Evolutionary conservation across 2,888 invertebrate genomes (phyloP), one percentile per base, ranked within the genome.

Genomic region (Scelioninae gen. 1): DNA sequence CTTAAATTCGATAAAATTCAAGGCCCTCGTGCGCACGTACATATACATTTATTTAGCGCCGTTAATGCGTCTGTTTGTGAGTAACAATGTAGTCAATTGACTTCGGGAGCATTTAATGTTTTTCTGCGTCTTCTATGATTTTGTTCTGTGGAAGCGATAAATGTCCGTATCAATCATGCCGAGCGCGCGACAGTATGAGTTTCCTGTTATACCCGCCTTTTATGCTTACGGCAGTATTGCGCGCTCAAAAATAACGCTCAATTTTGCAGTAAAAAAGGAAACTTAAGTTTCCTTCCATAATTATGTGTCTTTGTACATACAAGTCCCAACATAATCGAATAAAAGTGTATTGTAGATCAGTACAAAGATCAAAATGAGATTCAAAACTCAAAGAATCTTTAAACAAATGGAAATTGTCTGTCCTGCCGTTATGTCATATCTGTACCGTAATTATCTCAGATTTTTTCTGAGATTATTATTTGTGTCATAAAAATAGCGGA

Each of bases 121-220:
- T 69, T 75, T 69, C 53, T 62, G 32, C 74, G 51, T 60, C 72
- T 40, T 75, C 58, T 51, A 65, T 75, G 75, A 81, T 71, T 80
- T 75, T 60, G 45, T 79, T 81, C 75, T 31, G 81, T 51, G 51
- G 69, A 69, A 75, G 55, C 69, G 69, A 81, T 81, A 81, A 80
- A 80, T 63, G 74, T 80, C 74, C 55, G 16, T 68, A 80, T 80
- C 74, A 80, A 80, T 75, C 80, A 75, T 49, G 32, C 38, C 49
- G 29, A 72, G 53, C 43, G 31, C 69, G 63, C 63, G 45, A 63
- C 56, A 69, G 43, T 74, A 69, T 49, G 51, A 68, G 53, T 40
- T 80, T 80, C 79, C 74, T 80, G 66, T 68, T 74, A 69, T 75
- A 55, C 32, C 38, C 49, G 62, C 45, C 60, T 80, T 74, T 56